Evolutionary conservation across 2,888 invertebrate species (phyloP).

Genomic region (Drosophila kuntzei): DNA sequence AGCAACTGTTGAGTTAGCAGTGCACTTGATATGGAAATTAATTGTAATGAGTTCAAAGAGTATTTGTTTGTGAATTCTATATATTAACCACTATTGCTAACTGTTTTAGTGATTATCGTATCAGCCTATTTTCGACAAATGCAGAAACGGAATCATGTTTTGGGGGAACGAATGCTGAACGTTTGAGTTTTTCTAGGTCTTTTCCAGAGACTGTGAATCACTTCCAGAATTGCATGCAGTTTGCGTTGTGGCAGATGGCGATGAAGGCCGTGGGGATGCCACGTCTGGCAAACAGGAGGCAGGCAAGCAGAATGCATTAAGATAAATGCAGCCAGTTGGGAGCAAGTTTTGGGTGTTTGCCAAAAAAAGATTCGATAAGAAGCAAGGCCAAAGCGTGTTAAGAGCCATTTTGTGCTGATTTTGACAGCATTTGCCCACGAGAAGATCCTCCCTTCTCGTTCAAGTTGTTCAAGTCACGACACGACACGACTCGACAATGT

Average conservation of each 20-base stretch:
- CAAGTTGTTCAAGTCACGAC: no score
- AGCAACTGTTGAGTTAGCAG: no score
- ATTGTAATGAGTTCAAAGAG: not conserved
- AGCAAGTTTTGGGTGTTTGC: conserved; percentile 31
- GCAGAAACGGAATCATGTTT: conserved; percentile 6
- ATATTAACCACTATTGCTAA: not conserved
- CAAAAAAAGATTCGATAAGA: conserved; percentile 34
- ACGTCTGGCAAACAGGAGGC: not conserved
- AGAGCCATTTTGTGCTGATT: conserved; percentile 50
- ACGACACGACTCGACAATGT: conserved; percentile 5
- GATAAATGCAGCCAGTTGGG: conserved; percentile 58
- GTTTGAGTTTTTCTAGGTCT: not conserved
- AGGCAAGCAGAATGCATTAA: conserved; percentile 38
- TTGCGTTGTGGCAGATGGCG: not conserved
- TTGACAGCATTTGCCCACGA: conserved; percentile 42
- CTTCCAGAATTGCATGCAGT: not conserved
- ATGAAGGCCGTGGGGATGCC: not conserved
- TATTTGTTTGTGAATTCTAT: not conserved
- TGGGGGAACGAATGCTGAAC: not conserved
- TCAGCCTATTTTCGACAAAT: not conserved
- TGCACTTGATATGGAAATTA: not conserved
- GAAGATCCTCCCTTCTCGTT: no score
- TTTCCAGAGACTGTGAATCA: conserved; percentile 17
- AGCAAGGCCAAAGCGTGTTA: conserved; percentile 45
- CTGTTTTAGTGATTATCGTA: not conserved